Evolutionary conservation across 2,888 invertebrate species (phyloP).

Genomic region (Rotaria magnacalcarata): DNA sequence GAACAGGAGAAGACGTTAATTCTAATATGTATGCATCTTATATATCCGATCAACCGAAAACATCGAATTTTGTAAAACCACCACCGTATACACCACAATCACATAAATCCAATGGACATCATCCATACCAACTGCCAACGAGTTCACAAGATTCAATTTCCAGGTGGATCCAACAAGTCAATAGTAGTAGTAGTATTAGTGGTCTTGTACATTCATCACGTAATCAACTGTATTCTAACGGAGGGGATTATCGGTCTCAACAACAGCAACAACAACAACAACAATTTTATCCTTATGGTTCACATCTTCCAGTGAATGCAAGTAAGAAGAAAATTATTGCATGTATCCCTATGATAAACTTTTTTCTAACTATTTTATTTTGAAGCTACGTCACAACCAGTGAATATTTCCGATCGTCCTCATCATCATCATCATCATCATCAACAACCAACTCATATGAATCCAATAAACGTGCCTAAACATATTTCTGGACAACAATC

Average conservation of each 20-base stretch:
- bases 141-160: background rate
- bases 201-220: background rate
- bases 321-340: too few species aligned
- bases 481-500: background rate
- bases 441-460: background rate
- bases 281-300: background rate
- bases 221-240: background rate
- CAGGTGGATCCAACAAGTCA: background rate
- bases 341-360: too few species aligned
- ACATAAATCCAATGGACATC: background rate
- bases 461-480: background rate
- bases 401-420: background rate
- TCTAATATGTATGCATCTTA: background rate
- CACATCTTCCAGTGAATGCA: background rate
- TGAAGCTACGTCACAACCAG: background rate
- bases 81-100: background rate
- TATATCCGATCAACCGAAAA: background rate
- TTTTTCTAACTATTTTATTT: background rate
- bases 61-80: background rate
- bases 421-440: background rate
- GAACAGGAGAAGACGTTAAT: background rate
- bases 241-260: background rate
- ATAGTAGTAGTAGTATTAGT: background rate
- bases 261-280: background rate
- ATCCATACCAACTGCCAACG: background rate